Base-by-base conservation (phyloP, 2,888 invertebrate species). In the Eubasilissa splendida region DNA sequence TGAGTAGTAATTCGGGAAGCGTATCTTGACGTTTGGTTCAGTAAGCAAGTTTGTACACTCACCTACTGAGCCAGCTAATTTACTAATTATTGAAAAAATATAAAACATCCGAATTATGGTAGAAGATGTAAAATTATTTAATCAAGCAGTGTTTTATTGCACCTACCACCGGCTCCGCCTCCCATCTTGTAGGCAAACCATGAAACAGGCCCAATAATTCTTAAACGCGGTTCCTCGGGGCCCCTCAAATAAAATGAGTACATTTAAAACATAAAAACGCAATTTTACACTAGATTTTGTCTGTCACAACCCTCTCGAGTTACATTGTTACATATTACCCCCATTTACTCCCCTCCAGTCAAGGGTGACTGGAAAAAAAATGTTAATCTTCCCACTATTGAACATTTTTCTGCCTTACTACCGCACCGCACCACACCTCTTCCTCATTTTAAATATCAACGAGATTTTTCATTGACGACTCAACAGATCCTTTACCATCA, bases 231-330 rank as follows among this genome's bases (percentile, higher is more conserved):
- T 59, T 54, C 59, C 74, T 11, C 22, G 50, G 58, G 60, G 58
- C 83, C 77, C 85, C 85, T 86, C 86, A 86, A 86, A 86, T 87
- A 86, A 85, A 85, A 86, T 85, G 85, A 85, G 85, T 85, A 86
- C 85, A 86, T 86, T 86, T 63, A 84, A 85, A 83, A 80, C 77
- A 73, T 81, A 80, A 80, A 86, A 86, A 86, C 86, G 87, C 87
- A 87, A 87, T 87, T 88, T 88, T 88, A 87, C 87, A 87, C 87
- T 87, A 88, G 87, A 88, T 88, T 87, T 87, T 87, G 85, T 86
- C 87, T 86, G 87, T 88, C 88, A 87, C 86, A 87, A 87, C 85
- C 85, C 86, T 85, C 85, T 85, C 85, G 85, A 85, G 80, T 87
- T 88, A 87, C 87, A 87, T 87, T 87, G 87, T 88, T 88, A 88